Percentiles rank a stretch among this genome's conserved stretches.
Conservation (phyloP, 2,797 vertebrate species). For the Stomatorhinus walkeri region DNA sequence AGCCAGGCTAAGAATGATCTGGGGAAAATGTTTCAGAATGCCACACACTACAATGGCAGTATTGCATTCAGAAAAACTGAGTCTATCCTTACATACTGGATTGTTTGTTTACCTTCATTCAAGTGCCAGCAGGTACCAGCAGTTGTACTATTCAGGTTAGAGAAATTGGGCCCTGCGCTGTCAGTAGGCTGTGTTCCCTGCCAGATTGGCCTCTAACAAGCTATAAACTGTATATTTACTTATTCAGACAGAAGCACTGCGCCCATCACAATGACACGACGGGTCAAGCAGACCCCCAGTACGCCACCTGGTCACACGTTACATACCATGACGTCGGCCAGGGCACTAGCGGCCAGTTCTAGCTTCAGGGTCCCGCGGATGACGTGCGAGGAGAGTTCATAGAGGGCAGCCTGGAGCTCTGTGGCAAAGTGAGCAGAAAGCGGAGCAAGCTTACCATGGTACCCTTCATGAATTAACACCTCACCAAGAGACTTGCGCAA, state of each 20-base stretch:
- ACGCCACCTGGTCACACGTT: not conserved
- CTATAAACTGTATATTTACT: not conserved
- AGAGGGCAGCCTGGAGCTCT: constrained; percentile 89
- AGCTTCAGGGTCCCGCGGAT: constrained; percentile 89
- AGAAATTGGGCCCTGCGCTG: not conserved
- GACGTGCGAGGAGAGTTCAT: constrained; percentile 87
- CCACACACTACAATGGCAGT: not conserved
- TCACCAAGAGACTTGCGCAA: not conserved
- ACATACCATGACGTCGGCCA: constrained; percentile 87
- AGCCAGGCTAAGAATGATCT: not conserved
- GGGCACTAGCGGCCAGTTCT: constrained; percentile 79
- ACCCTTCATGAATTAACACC: not conserved
- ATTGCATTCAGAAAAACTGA: not conserved
- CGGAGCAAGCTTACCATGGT: constrained; percentile 17
- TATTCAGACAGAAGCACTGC: not conserved
- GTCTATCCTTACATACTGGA: not conserved
- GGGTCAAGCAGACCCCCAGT: not conserved
- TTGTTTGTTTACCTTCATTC: not conserved
- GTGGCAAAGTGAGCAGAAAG: constrained; percentile 24
- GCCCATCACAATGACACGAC: not conserved
- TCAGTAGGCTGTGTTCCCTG: not conserved
- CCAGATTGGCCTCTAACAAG: not conserved
- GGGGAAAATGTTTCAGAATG: not conserved
- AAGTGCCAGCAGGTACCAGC: not conserved
- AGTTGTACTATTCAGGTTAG: not conserved